Base-by-base conservation (phyloP, 2,113 vertebrate species). In the Xyliphius kryptos region DNA sequence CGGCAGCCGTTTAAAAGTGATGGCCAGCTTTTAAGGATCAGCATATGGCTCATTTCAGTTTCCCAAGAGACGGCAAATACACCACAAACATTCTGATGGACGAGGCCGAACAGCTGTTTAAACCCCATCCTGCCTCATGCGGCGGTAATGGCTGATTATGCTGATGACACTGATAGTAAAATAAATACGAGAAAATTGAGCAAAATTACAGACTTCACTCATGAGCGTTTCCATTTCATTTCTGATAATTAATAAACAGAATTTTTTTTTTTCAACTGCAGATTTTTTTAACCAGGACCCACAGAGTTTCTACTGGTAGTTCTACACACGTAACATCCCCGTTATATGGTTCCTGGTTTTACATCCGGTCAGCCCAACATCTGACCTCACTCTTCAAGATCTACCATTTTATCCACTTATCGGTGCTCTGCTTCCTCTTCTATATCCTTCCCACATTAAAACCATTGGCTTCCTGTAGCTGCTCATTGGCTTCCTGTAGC, bases 1-100 rank as follows among this genome's bases (percentile, higher is more conserved):
- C 58, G 63, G 16, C 53, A 70, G 17, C 63, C 58, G 67, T 70
- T 73, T 77, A 80, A 83, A 75, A 76, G 52, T 57, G 59, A 58
- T 53, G 44, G 62, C 63, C 67, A 57, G 73, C 76, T 76, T 80
- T 82, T 80, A 82, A 67, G 63, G 53, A 59, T 56, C 43, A 74
- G 72, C 82, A 83, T 84, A 83, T 81, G 84, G 84, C 74, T 48
- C 71, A 72, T 37, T 63, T 56, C 32, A 46, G 59, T 14, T 14
- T 68, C 70, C 66, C 70, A 16, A n/a, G 66, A 60, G 70, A 50
- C n/a, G 51, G 47, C 15, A 50, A 57, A 58, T 21, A 48, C 36
- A 26, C 43, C 53, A n/a, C 36, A 60, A 55, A 49, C 49, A 38
- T 44, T 46, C 8, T 10, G 19, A 51, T 32, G 26, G 14, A 51